Evolutionary conservation across 2,113 vertebrate genomes (phyloP).

Genomic region (Panthera uncia): DNA sequence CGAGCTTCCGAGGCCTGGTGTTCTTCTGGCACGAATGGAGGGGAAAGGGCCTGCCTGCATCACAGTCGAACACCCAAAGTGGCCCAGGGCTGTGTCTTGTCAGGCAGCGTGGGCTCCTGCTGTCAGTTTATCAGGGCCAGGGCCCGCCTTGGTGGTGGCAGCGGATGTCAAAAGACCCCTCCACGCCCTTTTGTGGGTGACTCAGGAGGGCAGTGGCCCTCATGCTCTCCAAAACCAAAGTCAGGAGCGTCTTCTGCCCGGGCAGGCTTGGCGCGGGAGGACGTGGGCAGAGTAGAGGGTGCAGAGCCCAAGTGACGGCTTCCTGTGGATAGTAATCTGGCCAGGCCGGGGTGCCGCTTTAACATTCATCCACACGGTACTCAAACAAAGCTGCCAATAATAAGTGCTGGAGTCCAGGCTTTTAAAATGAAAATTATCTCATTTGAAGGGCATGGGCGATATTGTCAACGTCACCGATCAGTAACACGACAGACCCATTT

Average conservation of each 20-base stretch:
- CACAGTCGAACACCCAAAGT: fast-evolving
- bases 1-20: not conserved
- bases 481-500: not conserved
- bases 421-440: not conserved
- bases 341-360: not conserved
- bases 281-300: not conserved
- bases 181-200: fast-evolving
- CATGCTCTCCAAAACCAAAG: not conserved
- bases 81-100: not conserved
- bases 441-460: not conserved
- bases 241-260: not conserved
- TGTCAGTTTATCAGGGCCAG: fast-evolving
- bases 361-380: fast-evolving
- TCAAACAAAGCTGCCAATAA: not conserved
- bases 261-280: not conserved
- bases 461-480: not conserved
- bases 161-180: not conserved
- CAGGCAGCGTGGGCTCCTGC: fast-evolving
- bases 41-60: fast-evolving
- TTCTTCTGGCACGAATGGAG: not conserved
- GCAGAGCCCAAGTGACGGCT: not conserved
- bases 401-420: too few relatives aligned
- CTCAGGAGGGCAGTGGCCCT: not conserved
- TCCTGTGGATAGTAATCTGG: not conserved
- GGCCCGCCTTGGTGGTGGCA: not conserved